These are phyloP conservation scores for Rhingia rostrata DNA, from an alignment of 2,888 invertebrate genomes.

Conservation along the genomic window DNA sequence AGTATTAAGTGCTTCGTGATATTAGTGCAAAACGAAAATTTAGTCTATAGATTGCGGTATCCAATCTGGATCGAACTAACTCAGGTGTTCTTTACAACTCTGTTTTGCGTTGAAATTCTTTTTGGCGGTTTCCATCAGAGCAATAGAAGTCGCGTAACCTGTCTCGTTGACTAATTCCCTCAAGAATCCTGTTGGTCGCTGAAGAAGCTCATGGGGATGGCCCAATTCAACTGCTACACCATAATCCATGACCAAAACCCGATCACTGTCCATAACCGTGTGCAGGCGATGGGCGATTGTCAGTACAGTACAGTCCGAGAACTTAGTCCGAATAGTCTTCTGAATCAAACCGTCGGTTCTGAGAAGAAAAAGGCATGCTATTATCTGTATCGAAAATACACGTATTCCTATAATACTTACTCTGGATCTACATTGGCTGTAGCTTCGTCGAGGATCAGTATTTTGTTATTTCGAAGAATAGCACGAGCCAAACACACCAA, in stretches of 20 bases:
- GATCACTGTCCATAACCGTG: constrained; percentile 95
- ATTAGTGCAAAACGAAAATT: too few relatives aligned
- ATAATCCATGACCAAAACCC: constrained; percentile 92
- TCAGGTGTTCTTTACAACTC: constrained; percentile 2
- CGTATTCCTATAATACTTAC: constrained; percentile 83
- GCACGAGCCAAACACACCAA: constrained; percentile 93
- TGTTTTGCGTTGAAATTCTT: constrained; percentile 79
- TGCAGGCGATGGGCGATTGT: constrained; percentile 96
- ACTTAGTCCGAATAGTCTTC: constrained; percentile 90
- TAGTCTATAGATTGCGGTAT: too few relatives aligned
- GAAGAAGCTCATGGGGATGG: constrained; percentile 88
- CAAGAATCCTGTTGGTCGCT: constrained; percentile 85
- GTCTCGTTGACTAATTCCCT: constrained; percentile 88
- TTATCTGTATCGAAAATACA: constrained; percentile 26
- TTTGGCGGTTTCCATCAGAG: constrained; percentile 85
- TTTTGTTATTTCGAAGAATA: constrained; percentile 90
- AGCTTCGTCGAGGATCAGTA: constrained; percentile 94
- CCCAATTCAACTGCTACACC: constrained; percentile 90
- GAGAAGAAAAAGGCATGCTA: constrained; percentile 39
- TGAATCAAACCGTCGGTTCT: constrained; percentile 94
- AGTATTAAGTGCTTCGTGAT: too few relatives aligned
- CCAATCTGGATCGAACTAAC: too few relatives aligned
- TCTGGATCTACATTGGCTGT: constrained; percentile 95
- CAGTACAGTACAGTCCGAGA: constrained; percentile 91
- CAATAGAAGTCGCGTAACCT: constrained; percentile 85